Percentiles rank a stretch among this genome's conserved stretches.
Conservation (phyloP, 2,888 invertebrate species). For the Eupithecia subfuscata region DNA sequence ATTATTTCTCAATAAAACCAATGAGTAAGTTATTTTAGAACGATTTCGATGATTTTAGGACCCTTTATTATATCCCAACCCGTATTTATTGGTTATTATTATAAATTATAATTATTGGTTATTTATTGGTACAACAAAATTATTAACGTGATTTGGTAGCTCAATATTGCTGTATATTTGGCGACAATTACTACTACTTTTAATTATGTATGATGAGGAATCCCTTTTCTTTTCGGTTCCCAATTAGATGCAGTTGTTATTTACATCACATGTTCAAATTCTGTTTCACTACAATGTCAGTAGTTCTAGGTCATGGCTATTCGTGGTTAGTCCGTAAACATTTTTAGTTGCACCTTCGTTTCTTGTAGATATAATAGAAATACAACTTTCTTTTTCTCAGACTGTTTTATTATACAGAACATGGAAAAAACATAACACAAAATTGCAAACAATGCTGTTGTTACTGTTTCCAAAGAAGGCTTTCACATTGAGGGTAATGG, state of each 20-base stretch:
- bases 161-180: too few relatives aligned
- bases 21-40: neutral
- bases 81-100: too few relatives aligned
- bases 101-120: too few relatives aligned
- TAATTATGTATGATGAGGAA: neutral
- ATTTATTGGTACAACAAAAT: too few relatives aligned
- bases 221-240: neutral
- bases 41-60: neutral
- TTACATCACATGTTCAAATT: neutral
- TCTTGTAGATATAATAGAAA: slow-evolving; percentile 28
- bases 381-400: slow-evolving; percentile 36
- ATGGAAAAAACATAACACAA: slow-evolving; percentile 27
- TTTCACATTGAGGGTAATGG: slow-evolving; percentile 28
- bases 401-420: slow-evolving; percentile 32
- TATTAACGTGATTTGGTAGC: too few relatives aligned
- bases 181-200: too few relatives aligned
- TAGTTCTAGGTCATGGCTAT: slow-evolving; percentile 43
- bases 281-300: slow-evolving; percentile 29
- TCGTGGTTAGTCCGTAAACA: slow-evolving; percentile 42
- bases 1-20: neutral
- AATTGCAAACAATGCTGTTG: slow-evolving; percentile 28
- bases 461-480: slow-evolving; percentile 23
- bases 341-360: slow-evolving; percentile 44
- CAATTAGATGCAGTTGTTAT: neutral
- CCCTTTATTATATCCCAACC: too few relatives aligned